Percentiles rank a stretch among this genome's conserved stretches.
These are phyloP conservation scores for Acromyrmex heyeri DNA, from an alignment of 1,140 invertebrate genomes.

Conservation along the genomic window DNA sequence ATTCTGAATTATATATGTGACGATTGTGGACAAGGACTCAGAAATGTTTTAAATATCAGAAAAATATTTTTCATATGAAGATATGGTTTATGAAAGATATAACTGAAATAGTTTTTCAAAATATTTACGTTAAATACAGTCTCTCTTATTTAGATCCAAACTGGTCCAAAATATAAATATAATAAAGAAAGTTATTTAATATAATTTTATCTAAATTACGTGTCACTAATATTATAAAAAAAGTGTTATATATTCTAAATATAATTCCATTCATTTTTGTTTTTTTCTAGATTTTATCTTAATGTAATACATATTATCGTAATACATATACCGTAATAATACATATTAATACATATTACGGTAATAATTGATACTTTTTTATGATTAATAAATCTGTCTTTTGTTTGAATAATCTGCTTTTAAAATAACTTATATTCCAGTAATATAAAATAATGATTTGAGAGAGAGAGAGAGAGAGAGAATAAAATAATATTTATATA, in stretches of 20 bases:
- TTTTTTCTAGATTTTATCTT: not conserved
- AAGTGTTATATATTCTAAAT: not conserved
- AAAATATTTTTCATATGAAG: conserved; percentile 31
- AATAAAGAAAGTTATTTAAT: no score
- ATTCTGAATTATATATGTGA: conserved; percentile 1
- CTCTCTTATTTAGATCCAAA: not conserved
- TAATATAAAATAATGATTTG: not conserved
- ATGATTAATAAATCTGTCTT: no score
- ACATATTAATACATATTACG: no score
- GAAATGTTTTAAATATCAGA: conserved; percentile 6
- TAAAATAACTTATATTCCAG: not conserved
- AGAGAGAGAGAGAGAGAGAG: no score
- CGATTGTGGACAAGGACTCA: no score
- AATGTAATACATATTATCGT: not conserved
- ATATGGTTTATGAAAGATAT: not conserved
- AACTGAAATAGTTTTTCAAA: not conserved
- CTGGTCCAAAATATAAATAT: not conserved
- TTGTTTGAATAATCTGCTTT: not conserved
- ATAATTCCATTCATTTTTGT: not conserved
- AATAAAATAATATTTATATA: conserved; percentile 14
- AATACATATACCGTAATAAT: not conserved
- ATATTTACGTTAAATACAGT: not conserved
- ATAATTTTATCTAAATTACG: not conserved
- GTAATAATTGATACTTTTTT: not conserved
- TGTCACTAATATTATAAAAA: conserved; percentile 4